Evolutionary conservation across 30 jellyfish, hydroid and myxozoan genomes (phyloP).

Genomic region (Turritopsis dohrnii): DNA sequence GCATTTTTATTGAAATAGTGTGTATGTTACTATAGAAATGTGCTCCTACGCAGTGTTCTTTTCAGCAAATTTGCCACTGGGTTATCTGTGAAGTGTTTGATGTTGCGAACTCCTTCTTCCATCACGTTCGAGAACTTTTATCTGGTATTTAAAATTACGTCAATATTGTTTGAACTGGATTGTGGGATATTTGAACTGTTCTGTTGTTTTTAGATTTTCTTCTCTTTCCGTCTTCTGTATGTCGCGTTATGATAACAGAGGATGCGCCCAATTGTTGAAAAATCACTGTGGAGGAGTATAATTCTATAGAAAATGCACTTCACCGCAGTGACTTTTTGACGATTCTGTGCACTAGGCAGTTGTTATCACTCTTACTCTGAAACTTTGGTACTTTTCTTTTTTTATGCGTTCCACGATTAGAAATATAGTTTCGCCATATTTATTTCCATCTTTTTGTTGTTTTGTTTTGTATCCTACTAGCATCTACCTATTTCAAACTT

Average conservation of each 20-base stretch:
- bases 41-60: background rate
- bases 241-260: too few relatives aligned
- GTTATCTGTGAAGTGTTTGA: background rate
- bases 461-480: too few relatives aligned
- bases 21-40: background rate
- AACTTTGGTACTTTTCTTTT: too few relatives aligned
- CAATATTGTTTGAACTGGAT: background rate
- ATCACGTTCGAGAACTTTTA: too few relatives aligned
- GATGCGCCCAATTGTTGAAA: too few relatives aligned
- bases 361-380: too few relatives aligned
- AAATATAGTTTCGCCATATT: background rate
- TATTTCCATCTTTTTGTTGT: background rate
- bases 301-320: too few relatives aligned
- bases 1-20: too few relatives aligned
- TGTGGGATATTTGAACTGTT: background rate
- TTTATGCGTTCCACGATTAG: background rate
- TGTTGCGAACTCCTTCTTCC: background rate
- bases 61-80: background rate
- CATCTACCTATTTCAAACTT: too few relatives aligned
- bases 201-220: background rate
- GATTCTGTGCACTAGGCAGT: too few relatives aligned
- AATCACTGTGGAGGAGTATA: too few relatives aligned
- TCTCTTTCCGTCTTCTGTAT: background rate
- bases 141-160: background rate
- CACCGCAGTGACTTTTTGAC: too few relatives aligned